These are phyloP conservation scores for Daktulosphaira vitifoliae DNA, from an alignment of 1,140 invertebrate genomes.

Conservation along the genomic window DNA sequence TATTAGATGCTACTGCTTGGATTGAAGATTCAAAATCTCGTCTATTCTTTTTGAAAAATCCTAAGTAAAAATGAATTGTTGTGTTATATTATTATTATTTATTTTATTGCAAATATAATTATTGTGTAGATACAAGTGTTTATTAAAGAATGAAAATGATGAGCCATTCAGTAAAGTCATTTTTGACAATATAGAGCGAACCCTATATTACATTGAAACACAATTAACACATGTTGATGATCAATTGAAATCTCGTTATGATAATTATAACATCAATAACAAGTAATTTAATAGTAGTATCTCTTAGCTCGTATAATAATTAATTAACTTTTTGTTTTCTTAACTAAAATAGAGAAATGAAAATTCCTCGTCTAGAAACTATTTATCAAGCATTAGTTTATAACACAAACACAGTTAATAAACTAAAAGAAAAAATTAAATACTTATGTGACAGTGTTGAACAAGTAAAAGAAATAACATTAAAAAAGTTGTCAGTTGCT, in stretches of 20 bases:
- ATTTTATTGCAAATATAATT: not conserved
- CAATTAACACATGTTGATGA: constrained; percentile 25
- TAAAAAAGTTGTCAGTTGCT: constrained; percentile 14
- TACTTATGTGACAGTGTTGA: not conserved
- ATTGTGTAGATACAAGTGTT: constrained; percentile 16
- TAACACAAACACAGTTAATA: constrained; percentile 24
- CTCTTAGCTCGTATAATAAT: not conserved
- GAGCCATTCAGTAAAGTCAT: constrained; percentile 22
- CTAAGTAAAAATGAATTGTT: not conserved
- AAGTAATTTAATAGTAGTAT: not conserved
- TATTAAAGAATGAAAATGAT: constrained; percentile 22
- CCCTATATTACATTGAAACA: constrained; percentile 24
- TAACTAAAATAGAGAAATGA: constrained; percentile 6
- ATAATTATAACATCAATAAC: constrained; percentile 4
- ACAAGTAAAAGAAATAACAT: constrained; percentile 12
- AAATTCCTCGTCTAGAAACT: constrained; percentile 27
- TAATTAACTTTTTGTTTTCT: too few relatives aligned
- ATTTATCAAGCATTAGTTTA: constrained; percentile 20
- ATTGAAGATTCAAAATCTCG: constrained; percentile 24
- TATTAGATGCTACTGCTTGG: constrained; percentile 23
- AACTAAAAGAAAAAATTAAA: constrained; percentile 25
- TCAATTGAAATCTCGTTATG: constrained; percentile 22
- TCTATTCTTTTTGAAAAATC: constrained; percentile 27
- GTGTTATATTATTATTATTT: too few relatives aligned
- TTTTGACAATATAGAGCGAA: constrained; percentile 28